Percentiles rank a stretch among this genome's conserved stretches.
Evolutionary conservation across 2,888 invertebrate genomes (phyloP).

Genomic region (Ametastegia equiseti): DNA sequence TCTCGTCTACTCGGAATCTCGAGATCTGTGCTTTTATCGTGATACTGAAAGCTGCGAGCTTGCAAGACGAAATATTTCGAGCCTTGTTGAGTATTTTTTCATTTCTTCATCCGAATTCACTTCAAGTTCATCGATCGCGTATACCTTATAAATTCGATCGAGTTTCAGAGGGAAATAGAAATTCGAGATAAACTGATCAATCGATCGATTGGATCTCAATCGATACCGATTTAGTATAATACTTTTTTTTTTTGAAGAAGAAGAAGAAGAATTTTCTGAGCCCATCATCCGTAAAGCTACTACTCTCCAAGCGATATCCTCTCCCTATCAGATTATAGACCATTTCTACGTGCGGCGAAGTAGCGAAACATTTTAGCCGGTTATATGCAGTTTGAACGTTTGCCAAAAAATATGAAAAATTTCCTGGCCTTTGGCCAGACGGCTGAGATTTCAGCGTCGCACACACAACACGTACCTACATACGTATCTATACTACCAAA

Average conservation of each 20-base stretch:
- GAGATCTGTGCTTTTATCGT: background rate
- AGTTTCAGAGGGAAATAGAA: too few relatives aligned
- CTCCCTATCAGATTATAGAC: constrained; percentile 35
- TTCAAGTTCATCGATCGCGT: background rate
- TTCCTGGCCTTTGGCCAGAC: constrained; percentile 66
- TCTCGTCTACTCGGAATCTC: background rate
- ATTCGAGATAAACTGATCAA: background rate
- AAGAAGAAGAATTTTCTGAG: background rate
- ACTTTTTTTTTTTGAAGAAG: background rate
- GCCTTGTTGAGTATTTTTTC: background rate
- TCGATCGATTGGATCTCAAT: too few relatives aligned
- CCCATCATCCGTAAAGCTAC: background rate
- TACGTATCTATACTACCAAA: too few relatives aligned
- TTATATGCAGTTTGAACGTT: constrained; percentile 66
- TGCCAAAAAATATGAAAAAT: constrained; percentile 73
- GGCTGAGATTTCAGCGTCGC: constrained; percentile 54
- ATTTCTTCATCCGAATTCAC: too few relatives aligned
- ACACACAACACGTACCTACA: constrained; percentile 56
- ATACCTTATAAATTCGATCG: background rate
- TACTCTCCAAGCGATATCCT: background rate
- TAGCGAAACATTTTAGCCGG: constrained; percentile 69
- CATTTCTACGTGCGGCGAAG: constrained; percentile 10
- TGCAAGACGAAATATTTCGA: background rate
- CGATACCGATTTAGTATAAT: too few relatives aligned
- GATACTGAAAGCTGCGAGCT: background rate